These are phyloP conservation scores for Crotalus horridus DNA, from an alignment of 2,113 vertebrate species.

Conservation along the genomic window DNA sequence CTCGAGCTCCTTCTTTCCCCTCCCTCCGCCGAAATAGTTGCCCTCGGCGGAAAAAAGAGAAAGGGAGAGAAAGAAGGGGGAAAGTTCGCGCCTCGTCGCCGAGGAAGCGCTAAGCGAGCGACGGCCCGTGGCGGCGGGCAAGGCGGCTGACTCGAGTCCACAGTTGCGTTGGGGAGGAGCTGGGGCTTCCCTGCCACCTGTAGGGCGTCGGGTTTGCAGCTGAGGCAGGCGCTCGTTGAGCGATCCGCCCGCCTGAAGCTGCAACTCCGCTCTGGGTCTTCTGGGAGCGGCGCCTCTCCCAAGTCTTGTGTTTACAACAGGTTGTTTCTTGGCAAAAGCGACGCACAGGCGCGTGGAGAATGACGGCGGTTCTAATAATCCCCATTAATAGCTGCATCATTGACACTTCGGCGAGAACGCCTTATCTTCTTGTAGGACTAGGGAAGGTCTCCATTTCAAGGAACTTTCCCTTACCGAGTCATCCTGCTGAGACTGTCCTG, in stretches of 20 bases:
- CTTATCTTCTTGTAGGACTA: not conserved
- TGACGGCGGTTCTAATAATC: not conserved
- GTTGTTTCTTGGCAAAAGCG: not conserved
- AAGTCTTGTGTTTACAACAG: not conserved
- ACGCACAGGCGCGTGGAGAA: not conserved
- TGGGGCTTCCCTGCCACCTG: not conserved
- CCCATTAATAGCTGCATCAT: not conserved
- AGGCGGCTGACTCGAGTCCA: not conserved
- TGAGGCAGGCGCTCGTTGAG: not conserved
- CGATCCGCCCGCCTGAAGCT: not conserved
- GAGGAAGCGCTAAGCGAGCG: conserved; percentile 29
- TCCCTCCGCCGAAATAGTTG: conserved; percentile 73
- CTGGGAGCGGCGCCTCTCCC: not conserved
- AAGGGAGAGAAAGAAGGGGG: conserved; percentile 55
- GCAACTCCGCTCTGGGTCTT: not conserved
- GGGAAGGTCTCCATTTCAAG: not conserved
- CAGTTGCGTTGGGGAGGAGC: not conserved
- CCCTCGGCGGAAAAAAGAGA: conserved; percentile 68
- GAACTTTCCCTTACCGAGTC: not conserved
- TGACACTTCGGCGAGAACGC: not conserved
- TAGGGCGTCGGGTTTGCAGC: not conserved
- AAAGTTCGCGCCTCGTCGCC: conserved; percentile 75
- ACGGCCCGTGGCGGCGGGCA: not conserved
- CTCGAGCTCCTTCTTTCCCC: conserved; percentile 44
- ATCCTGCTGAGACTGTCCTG: not conserved